Conservation (phyloP, 2,113 vertebrate genomes). For the Oxyruncus cristatus region DNA sequence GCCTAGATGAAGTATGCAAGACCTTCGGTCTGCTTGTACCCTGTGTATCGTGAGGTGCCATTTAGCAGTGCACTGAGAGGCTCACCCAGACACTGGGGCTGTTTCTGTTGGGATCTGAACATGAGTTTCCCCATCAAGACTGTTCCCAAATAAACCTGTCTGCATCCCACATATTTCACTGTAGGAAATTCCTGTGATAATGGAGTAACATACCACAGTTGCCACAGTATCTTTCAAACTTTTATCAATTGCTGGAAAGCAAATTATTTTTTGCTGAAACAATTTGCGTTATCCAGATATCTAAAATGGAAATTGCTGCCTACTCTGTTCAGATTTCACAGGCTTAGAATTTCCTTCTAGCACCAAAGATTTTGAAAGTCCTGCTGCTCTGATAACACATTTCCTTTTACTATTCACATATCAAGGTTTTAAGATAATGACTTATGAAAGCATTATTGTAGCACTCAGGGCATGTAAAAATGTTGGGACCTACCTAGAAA, state of each 20-base stretch:
- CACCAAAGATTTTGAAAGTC: neutral
- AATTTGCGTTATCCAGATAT: neutral
- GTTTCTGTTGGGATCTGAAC: neutral
- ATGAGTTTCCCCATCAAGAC: accelerated
- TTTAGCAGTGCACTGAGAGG: neutral
- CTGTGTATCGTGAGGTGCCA: accelerated
- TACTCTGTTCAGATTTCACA: neutral
- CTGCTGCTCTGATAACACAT: neutral
- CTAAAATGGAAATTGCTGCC: constrained; percentile 3
- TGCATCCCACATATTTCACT: neutral
- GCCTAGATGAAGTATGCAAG: neutral
- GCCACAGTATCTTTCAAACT: neutral
- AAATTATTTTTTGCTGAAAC: constrained; percentile 3
- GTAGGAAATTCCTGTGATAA: neutral
- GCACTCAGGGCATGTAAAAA: neutral
- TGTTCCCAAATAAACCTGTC: neutral
- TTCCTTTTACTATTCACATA: neutral
- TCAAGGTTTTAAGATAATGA: neutral
- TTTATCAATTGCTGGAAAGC: neutral
- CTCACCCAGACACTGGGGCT: neutral
- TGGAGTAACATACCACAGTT: neutral
- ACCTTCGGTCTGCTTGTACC: neutral
- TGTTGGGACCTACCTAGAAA: neutral
- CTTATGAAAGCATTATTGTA: neutral
- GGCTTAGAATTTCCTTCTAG: neutral